A percentile compares a stretch with the other conserved stretches of the same genome.
phyloP scores from a whole-genome alignment of 2,797 vertebrate species.

The Nannoperca obscura region DNA sequence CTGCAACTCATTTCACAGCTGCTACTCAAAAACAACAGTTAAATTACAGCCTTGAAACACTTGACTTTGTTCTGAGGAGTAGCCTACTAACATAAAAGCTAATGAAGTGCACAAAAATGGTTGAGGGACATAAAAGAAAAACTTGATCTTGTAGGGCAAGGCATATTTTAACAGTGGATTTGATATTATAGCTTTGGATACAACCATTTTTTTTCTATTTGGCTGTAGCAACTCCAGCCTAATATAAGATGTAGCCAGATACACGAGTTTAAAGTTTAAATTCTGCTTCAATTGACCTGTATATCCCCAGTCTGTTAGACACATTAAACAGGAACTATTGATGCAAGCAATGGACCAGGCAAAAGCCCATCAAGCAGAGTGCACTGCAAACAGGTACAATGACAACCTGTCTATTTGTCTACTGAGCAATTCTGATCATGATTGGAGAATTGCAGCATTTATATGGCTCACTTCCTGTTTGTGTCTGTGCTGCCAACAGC shows the following conservation, averaged over 20 bases:
- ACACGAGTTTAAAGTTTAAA: constrained; percentile 8
- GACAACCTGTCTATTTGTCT: constrained; percentile 59
- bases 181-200: background rate
- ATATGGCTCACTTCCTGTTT: constrained; percentile 62
- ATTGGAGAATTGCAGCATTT: constrained; percentile 34
- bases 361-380: constrained; percentile 54
- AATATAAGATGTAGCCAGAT: constrained; percentile 5
- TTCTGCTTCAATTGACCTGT: constrained; percentile 36
- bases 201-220: background rate
- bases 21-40: constrained; percentile 13
- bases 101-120: constrained; percentile 10
- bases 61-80: constrained; percentile 18
- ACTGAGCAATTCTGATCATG: constrained; percentile 50
- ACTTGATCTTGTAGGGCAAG: background rate
- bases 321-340: constrained; percentile 47
- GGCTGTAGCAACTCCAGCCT: background rate
- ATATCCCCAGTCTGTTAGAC: constrained; percentile 48
- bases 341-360: constrained; percentile 30
- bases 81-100: background rate
- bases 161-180: background rate
- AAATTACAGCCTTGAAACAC: background rate
- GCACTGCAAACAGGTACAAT: constrained; percentile 54
- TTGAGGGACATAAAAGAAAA: background rate
- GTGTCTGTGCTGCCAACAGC: constrained; percentile 57
- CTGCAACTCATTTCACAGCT: constrained; percentile 4